Conservation (phyloP, 1,140 invertebrate genomes). For the Drosophila willistoni region DNA sequence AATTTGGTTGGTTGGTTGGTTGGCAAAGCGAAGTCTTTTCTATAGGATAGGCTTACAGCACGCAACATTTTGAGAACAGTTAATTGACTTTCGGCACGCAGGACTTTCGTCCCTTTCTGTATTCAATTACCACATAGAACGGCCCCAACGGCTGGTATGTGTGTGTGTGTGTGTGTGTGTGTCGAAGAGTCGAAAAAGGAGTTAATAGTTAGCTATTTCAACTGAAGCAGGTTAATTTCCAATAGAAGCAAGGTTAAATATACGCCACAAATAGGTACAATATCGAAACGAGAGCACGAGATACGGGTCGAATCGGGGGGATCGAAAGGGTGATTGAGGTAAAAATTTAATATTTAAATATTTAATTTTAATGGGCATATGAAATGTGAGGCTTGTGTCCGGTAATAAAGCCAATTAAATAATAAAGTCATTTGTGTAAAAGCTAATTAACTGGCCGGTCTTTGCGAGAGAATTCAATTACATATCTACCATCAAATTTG, state of each 20-base stretch:
- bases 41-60: slow-evolving; percentile 50
- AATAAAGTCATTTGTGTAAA: slow-evolving; percentile 65
- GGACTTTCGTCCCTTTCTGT: slow-evolving; percentile 47
- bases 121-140: slow-evolving; percentile 71
- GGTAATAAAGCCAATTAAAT: slow-evolving; percentile 38
- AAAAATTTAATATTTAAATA: slow-evolving; percentile 38
- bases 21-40: not conserved
- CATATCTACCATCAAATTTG: slow-evolving; percentile 19
- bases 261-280: slow-evolving; percentile 23
- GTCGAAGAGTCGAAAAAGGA: not conserved
- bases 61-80: slow-evolving; percentile 52
- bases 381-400: slow-evolving; percentile 9
- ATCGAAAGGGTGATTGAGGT: slow-evolving; percentile 13
- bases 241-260: slow-evolving; percentile 43
- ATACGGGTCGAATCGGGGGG: not conserved
- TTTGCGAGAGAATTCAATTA: slow-evolving; percentile 52
- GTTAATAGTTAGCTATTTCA: slow-evolving; percentile 68
- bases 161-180: not conserved
- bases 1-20: not conserved
- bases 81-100: slow-evolving; percentile 69
- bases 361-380: slow-evolving; percentile 26
- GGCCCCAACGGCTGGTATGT: slow-evolving; percentile 21
- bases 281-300: slow-evolving; percentile 27
- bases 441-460: slow-evolving; percentile 33
- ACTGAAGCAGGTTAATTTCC: slow-evolving; percentile 51